phyloP scores from a whole-genome alignment of 2,797 vertebrate species.

The Hemitrygon akajei region DNA sequence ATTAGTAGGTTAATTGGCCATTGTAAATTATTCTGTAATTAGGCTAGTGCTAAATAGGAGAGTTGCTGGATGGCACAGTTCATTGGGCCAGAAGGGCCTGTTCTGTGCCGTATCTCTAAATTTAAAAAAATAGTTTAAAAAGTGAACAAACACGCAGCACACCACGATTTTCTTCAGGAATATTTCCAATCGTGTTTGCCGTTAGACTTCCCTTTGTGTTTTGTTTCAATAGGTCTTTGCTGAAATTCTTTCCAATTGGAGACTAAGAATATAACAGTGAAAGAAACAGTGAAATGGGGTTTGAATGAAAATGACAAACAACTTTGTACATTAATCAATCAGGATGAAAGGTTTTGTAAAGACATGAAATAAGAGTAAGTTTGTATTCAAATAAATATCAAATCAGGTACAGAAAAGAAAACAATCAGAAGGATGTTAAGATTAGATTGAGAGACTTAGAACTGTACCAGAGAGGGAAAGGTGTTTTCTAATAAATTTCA shows the following conservation, averaged over 20 bases:
- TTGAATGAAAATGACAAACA: not conserved
- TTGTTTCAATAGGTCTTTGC: not conserved
- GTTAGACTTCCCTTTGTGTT: not conserved
- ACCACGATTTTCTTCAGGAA: too few species aligned
- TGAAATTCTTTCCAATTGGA: not conserved
- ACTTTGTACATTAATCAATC: not conserved
- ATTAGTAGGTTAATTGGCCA: too few species aligned
- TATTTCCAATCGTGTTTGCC: not conserved
- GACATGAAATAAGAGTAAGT: not conserved
- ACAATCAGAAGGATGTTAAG: not conserved
- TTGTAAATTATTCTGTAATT: too few species aligned
- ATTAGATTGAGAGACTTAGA: not conserved
- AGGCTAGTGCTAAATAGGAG: too few species aligned
- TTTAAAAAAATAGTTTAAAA: not conserved
- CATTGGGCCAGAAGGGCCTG: too few species aligned
- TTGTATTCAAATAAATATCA: not conserved
- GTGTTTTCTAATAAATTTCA: not conserved
- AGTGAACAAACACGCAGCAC: too few species aligned
- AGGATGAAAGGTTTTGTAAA: not conserved
- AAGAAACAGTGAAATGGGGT: not conserved
- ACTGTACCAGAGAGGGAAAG: not conserved
- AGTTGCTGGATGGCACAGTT: too few species aligned
- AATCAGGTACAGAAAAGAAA: not conserved
- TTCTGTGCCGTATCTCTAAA: too few species aligned
- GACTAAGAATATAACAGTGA: not conserved